Conservation (phyloP, 2,113 vertebrate species). For the Otis tarda region DNA sequence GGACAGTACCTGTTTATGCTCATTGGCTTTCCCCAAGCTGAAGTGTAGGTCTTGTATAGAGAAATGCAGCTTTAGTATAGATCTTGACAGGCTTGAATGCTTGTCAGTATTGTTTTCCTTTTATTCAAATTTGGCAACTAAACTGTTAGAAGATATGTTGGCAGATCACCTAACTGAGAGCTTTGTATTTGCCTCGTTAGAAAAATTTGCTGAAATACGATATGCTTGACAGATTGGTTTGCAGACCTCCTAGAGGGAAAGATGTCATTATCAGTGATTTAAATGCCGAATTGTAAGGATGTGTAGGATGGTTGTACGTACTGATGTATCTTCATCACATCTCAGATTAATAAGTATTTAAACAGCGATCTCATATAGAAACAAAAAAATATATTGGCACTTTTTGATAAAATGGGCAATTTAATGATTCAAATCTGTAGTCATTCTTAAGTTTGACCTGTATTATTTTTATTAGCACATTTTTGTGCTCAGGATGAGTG, state of each 20-base stretch:
- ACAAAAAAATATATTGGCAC: neutral
- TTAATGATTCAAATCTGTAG: neutral
- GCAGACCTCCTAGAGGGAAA: neutral
- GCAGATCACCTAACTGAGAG: neutral
- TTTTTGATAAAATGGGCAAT: neutral
- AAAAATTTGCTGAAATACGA: neutral
- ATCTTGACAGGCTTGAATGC: neutral
- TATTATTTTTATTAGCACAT: neutral
- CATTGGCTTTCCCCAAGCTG: neutral
- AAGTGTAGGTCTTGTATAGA: neutral
- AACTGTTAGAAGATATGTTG: neutral
- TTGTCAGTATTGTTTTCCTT: neutral
- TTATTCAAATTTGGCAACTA: neutral
- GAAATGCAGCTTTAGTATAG: neutral
- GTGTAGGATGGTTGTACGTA: neutral
- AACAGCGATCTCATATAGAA: neutral
- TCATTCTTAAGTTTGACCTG: neutral
- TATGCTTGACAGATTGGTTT: neutral
- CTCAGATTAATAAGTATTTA: neutral
- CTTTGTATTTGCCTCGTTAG: slow-evolving; percentile 4
- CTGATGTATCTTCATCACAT: neutral
- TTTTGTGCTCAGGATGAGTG: neutral
- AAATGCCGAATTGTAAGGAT: neutral
- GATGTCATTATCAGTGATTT: neutral
- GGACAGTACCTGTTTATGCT: neutral